Evolutionary conservation across 2,797 vertebrate species (phyloP), one percentile per base, ranked within the genome.

Genomic region (Labeo calbasu): DNA sequence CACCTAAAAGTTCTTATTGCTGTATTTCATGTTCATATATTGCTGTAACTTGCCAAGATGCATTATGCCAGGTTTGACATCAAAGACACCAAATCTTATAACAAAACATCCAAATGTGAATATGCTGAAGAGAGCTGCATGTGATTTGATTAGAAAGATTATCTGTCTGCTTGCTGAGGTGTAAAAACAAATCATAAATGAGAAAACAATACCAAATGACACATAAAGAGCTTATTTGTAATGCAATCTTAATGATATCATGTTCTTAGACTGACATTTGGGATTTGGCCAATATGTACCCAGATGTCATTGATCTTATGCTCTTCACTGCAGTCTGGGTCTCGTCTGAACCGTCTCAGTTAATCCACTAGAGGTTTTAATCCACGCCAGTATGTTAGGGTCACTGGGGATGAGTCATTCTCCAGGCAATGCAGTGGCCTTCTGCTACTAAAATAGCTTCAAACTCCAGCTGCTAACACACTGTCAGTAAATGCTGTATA

Each of bases 351-450:
- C 9, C 71, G 28, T 46, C 48, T 73, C 23, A 25, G 21, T 70
- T 53, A 70, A 70, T 70, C 51, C 48, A 21, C 61, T 23, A 1
- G 46, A 53, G 17, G 53, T 79, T 28, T 55, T 53, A 43, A 50
- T 50, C 61, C 46, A 40, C 13, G 2, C 19, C 61, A 13, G 32
- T 28, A 10, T 9, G 21, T 66, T 36, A 66, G 77, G 77, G 61
- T 66, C 61, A 79, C 55, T 17, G 5, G 59, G 36, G n/a, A 48
- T 46, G 21, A 76, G 32, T 59, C 73, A 10, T 65, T 51, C 89
- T 86, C 83, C 85, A 84, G 57, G 75, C 57, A 61, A 61, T 46
- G 75, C 36, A 10, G 13, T 9, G 53, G 17, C 17, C 14, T 50
- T 50, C 46, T 71, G 8, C 5, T 10, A 4, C 15, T 51, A 51